phyloP scores from a whole-genome alignment of 2,113 vertebrate species.

The Galbula dea region DNA sequence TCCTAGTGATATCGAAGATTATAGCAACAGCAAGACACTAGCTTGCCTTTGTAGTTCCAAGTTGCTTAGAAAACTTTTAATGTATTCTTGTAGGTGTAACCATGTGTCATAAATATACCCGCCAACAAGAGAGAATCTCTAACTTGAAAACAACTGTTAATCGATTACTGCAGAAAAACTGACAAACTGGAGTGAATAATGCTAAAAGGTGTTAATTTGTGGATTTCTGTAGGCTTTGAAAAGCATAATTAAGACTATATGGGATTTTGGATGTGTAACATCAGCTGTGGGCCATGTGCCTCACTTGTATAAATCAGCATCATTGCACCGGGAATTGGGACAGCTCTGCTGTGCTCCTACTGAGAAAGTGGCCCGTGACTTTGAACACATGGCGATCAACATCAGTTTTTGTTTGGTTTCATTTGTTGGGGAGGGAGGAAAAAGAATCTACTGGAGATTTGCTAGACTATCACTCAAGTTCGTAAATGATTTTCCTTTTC shows the following conservation, averaged over 20 bases:
- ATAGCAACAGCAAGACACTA: constrained; percentile 38
- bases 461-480: not conserved
- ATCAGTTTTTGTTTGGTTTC: not conserved
- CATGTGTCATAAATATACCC: constrained; percentile 58
- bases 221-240: constrained; percentile 43
- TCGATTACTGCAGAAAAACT: constrained; percentile 44
- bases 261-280: not conserved
- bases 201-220: constrained; percentile 17
- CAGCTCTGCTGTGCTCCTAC: not conserved
- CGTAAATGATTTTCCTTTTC: not conserved
- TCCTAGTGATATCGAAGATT: constrained; percentile 62
- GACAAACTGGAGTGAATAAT: constrained; percentile 23
- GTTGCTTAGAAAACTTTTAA: constrained; percentile 36
- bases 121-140: constrained; percentile 38
- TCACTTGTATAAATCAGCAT: not conserved
- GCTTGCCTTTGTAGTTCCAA: constrained; percentile 52
- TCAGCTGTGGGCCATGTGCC: not conserved
- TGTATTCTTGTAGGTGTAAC: constrained; percentile 62
- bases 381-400: not conserved
- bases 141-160: constrained; percentile 62
- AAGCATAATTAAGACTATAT: not conserved
- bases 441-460: not conserved
- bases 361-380: not conserved
- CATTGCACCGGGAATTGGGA: not conserved
- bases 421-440: not conserved